Evolutionary conservation across 2,113 vertebrate genomes (phyloP).

Genomic region (Galeopterus variegatus): DNA sequence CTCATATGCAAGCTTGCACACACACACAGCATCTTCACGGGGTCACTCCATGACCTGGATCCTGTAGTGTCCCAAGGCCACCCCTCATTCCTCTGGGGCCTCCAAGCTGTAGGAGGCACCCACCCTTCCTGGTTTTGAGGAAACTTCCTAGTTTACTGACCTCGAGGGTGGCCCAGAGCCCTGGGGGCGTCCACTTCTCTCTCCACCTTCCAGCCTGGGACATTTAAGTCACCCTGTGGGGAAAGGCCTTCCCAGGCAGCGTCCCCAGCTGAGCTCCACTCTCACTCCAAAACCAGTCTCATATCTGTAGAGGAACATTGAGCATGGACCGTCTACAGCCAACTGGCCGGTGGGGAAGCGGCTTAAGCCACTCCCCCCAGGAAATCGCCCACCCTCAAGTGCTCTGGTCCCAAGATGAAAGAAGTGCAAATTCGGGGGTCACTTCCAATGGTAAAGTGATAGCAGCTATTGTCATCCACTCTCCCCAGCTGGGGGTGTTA

Average conservation of each 20-base stretch:
- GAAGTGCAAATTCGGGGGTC: constrained; percentile 91
- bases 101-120: not conserved
- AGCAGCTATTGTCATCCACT: constrained; percentile 89
- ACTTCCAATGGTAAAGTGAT: constrained; percentile 97
- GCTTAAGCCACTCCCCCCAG: constrained; percentile 89
- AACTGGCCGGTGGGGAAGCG: constrained; percentile 80
- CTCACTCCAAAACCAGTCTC: constrained; percentile 83
- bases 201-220: constrained; percentile 80
- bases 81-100: not conserved
- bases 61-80: not conserved
- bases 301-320: constrained; percentile 86
- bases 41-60: not conserved
- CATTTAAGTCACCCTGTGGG: constrained; percentile 86
- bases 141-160: constrained; percentile 85
- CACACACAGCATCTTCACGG: not conserved
- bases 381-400: constrained; percentile 94
- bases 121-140: not conserved
- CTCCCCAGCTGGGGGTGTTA: constrained; percentile 86
- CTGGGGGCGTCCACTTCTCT: constrained; percentile 70
- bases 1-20: not conserved
- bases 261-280: constrained; percentile 51
- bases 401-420: constrained; percentile 88
- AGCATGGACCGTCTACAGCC: constrained; percentile 74
- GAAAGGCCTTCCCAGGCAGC: constrained; percentile 74
- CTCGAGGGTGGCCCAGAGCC: constrained; percentile 81